Percentiles rank a stretch among this genome's conserved stretches.
phyloP scores from a whole-genome alignment of 2,797 vertebrate species.

The Enteromius unitaeniatus region DNA sequence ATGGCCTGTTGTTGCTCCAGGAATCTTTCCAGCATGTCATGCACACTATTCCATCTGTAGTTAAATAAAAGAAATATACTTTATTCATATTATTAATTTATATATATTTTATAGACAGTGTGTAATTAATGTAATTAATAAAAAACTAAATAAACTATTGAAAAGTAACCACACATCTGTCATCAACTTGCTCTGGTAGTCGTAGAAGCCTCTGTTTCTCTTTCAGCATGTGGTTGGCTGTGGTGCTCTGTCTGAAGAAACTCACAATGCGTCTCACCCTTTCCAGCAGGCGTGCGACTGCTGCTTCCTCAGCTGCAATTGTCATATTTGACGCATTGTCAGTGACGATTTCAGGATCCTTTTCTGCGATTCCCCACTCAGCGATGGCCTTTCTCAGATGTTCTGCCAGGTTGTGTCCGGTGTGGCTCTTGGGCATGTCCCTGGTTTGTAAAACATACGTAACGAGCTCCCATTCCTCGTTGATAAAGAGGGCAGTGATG shows the following conservation, averaged over 20 bases:
- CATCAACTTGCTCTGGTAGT: not conserved
- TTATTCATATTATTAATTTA: too few species aligned
- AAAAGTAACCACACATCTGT: too few species aligned
- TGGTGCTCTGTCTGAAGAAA: constrained; percentile 29
- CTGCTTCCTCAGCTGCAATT: not conserved
- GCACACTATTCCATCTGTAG: not conserved
- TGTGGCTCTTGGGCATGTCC: constrained; percentile 47
- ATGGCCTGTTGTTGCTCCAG: constrained; percentile 33
- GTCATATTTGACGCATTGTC: constrained; percentile 47
- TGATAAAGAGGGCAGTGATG: not conserved
- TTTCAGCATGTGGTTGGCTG: not conserved
- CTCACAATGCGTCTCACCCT: constrained; percentile 23
- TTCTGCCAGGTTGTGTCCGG: constrained; percentile 20
- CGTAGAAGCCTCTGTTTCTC: not conserved
- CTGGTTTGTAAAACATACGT: constrained; percentile 46
- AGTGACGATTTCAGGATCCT: constrained; percentile 43
- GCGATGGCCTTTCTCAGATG: constrained; percentile 13
- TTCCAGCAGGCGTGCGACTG: constrained; percentile 16
- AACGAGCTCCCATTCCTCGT: not conserved
- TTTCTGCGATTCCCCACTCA: constrained; percentile 30
- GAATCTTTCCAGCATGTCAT: constrained; percentile 15
- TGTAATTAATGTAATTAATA: too few species aligned
- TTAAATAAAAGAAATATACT: too few species aligned
- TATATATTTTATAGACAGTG: too few species aligned
- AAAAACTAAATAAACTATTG: too few species aligned